phyloP scores from a whole-genome alignment of 2,888 invertebrate genomes.

The Hoplodrina ambigua region DNA sequence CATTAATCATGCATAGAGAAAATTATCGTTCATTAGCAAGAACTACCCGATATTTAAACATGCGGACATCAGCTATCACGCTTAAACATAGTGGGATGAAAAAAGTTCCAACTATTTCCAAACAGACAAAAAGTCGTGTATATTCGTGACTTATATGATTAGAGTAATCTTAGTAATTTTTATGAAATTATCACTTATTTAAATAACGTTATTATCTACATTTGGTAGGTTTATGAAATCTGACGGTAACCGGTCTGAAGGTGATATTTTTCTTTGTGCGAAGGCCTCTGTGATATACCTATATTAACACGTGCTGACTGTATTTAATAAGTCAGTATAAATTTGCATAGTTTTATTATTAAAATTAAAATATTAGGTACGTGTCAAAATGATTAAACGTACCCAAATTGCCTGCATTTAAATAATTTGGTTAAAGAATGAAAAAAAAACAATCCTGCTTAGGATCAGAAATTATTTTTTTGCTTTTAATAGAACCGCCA shows the following conservation, averaged over 20 bases:
- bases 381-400: background rate
- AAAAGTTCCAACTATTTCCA: constrained; percentile 7
- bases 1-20: background rate
- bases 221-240: constrained; percentile 17
- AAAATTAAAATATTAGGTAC: too few species aligned
- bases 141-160: constrained; percentile 42
- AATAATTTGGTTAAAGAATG: too few species aligned
- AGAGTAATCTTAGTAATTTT: constrained; percentile 35
- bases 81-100: constrained; percentile 15
- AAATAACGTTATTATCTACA: constrained; percentile 28
- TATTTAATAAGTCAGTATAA: background rate
- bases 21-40: constrained; percentile 33
- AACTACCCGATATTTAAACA: constrained; percentile 4
- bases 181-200: constrained; percentile 38
- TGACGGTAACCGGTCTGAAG: constrained; percentile 24
- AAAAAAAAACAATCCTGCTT: too few species aligned
- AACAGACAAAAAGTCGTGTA: constrained; percentile 12
- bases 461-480: too few species aligned
- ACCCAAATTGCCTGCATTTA: too few species aligned
- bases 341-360: background rate
- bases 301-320: background rate
- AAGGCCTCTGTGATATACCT: constrained; percentile 6
- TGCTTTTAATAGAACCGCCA: too few species aligned
- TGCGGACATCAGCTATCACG: constrained; percentile 13
- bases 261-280: constrained; percentile 9